phyloP scores from a whole-genome alignment of 2,797 vertebrate genomes.

The Spondyliosoma cantharus region DNA sequence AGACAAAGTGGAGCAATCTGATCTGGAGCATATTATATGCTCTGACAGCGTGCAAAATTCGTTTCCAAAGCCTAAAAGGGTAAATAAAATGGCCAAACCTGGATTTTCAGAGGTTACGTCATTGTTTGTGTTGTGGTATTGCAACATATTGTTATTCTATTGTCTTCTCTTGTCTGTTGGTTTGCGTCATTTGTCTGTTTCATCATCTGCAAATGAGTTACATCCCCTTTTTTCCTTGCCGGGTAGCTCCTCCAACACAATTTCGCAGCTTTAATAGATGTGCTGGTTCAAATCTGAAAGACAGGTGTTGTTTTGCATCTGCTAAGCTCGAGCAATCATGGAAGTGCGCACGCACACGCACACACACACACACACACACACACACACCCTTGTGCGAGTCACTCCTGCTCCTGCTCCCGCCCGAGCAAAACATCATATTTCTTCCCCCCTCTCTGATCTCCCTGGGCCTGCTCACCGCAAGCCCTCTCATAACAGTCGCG shows the following conservation, averaged over 20 bases:
- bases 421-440: slow-evolving; percentile 13
- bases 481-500: slow-evolving; percentile 46
- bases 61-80: background rate
- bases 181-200: slow-evolving; percentile 1
- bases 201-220: slow-evolving; percentile 13
- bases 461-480: slow-evolving; percentile 34
- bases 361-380: background rate
- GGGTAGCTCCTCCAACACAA: background rate
- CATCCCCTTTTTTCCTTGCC: slow-evolving; percentile 4
- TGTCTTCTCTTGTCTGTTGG: background rate
- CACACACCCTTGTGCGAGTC: slow-evolving; percentile 2
- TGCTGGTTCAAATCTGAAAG: slow-evolving; percentile 43
- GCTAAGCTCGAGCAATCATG: slow-evolving; percentile 11
- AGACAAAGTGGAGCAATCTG: background rate
- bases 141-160: background rate
- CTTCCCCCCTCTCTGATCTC: slow-evolving; percentile 41
- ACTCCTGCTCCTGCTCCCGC: slow-evolving; percentile 29
- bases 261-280: slow-evolving; percentile 12
- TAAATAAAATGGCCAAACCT: background rate
- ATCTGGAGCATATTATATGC: background rate
- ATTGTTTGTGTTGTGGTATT: background rate
- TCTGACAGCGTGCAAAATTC: background rate
- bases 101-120: background rate
- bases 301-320: slow-evolving; percentile 54
- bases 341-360: background rate